Base-by-base conservation (phyloP, 2,888 invertebrate genomes). In the Zonitis immaculata region DNA sequence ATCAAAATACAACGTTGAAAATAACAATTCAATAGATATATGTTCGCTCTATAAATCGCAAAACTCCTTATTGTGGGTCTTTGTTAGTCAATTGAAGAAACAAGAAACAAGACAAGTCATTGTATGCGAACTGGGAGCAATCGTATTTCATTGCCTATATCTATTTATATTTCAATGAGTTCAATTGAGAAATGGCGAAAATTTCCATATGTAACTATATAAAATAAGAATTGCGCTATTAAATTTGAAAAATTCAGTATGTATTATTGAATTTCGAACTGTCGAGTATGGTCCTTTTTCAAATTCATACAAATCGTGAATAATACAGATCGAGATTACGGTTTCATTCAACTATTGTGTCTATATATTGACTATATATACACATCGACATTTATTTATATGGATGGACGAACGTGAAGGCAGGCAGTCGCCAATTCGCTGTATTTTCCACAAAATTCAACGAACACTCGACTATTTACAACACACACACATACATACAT, bases 51-150 rank as follows among this genome's bases (percentile, higher is more conserved):
- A 18, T 20, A 39, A 39, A 35, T 35, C 16, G 14, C 8, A 35
- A 2, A 16, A 16, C 35, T 8, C 35, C n/a, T n/a, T n/a, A 16
- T 35, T 35, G 35, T 20, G 20, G 39, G 39, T 39, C 39, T 39
- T 20, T 39, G 54, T 53, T 49, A 49, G 54, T 46, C 54, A 54
- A 54, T n/a, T n/a, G n/a, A n/a, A n/a, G n/a, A n/a, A n/a, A n/a
- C n/a, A 39, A 18, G 22, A 12, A 47, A 54, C 54, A 50, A n/a
- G 54, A 54, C 50, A 43, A 54, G 43, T 47, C 54, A 49, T 54
- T 50, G 54, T 54, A 47, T 54, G 48, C 39, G 39, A 20, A 39
- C 39, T 39, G 18, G 39, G 11, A 16, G n/a, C 39, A 20, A 20
- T 39, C 39, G 39, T 39, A 39, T 20, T 39, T 39, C 39, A 39